Evolutionary conservation across 2,797 vertebrate genomes (phyloP).

Genomic region (Hephaestus fuliginosus): DNA sequence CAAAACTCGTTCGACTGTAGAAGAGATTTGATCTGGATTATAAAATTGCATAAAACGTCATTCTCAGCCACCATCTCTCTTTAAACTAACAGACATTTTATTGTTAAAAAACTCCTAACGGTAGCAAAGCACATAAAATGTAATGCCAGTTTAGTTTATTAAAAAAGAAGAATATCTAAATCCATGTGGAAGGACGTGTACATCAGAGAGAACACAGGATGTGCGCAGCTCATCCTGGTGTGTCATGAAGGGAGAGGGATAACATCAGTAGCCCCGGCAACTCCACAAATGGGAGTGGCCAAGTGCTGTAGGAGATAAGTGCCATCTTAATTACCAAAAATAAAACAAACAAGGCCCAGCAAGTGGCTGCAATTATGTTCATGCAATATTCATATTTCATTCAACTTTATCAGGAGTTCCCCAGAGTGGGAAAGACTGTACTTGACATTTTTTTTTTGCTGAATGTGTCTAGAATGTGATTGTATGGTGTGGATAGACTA

Average conservation of each 20-base stretch:
- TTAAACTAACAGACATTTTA: neutral
- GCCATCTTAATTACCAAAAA: slow-evolving; percentile 44
- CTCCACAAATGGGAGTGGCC: slow-evolving; percentile 58
- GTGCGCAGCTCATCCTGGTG: slow-evolving; percentile 42
- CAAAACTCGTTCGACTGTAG: neutral
- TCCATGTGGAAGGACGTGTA: neutral
- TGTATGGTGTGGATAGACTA: neutral
- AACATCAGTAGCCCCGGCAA: slow-evolving; percentile 50
- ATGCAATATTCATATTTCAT: neutral
- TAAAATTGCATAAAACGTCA: neutral
- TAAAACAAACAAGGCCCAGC: slow-evolving; percentile 44
- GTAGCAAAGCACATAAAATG: too few species aligned
- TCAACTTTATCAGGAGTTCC: neutral
- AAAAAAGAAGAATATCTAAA: too few species aligned
- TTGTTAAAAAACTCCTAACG: neutral
- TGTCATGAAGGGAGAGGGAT: slow-evolving; percentile 59
- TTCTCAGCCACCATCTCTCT: neutral
- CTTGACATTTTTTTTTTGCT: neutral
- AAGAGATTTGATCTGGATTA: neutral
- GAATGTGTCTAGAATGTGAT: neutral
- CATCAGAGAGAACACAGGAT: slow-evolving; percentile 59
- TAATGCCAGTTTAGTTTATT: too few species aligned
- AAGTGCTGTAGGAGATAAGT: slow-evolving; percentile 62
- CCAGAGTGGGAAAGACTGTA: neutral
- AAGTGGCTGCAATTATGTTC: slow-evolving; percentile 38